Percentiles rank a stretch among this genome's conserved stretches.
These are phyloP conservation scores for Phymatocera aterrima DNA, from an alignment of 2,888 invertebrate genomes.

Conservation along the genomic window DNA sequence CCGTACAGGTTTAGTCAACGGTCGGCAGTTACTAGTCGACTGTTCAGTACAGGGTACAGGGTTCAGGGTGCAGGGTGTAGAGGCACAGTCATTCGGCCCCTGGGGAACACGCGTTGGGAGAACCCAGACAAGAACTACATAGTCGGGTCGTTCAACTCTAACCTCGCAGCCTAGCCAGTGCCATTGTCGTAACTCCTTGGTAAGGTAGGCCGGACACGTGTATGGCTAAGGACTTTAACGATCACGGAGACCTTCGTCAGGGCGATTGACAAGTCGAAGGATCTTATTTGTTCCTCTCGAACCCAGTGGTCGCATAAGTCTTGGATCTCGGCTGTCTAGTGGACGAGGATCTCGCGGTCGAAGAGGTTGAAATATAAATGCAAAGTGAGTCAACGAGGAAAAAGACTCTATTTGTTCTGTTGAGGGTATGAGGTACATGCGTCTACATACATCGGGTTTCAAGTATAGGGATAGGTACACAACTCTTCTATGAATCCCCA, in stretches of 20 bases:
- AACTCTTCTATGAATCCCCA: neutral
- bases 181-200: conserved; percentile 16
- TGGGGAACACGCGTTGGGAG: conserved; percentile 19
- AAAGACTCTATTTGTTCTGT: neutral
- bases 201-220: conserved; percentile 40
- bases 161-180: neutral
- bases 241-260: conserved; percentile 53
- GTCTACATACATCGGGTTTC: neutral
- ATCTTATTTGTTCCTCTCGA: conserved; percentile 52
- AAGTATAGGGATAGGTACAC: too few species aligned
- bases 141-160: conserved; percentile 34
- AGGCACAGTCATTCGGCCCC: conserved; percentile 20
- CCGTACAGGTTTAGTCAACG: neutral
- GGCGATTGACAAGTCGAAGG: conserved; percentile 54
- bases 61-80: too few species aligned
- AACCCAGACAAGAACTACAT: conserved; percentile 18
- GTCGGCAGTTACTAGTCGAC: neutral
- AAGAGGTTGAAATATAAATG: conserved; percentile 17
- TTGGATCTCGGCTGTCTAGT: neutral
- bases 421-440: neutral
- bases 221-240: conserved; percentile 49
- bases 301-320: neutral
- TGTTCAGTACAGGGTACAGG: neutral
- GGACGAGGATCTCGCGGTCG: conserved; percentile 22
- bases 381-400: conserved; percentile 15